Conservation (phyloP, 2,113 vertebrate genomes). For the Etia nguti region DNA sequence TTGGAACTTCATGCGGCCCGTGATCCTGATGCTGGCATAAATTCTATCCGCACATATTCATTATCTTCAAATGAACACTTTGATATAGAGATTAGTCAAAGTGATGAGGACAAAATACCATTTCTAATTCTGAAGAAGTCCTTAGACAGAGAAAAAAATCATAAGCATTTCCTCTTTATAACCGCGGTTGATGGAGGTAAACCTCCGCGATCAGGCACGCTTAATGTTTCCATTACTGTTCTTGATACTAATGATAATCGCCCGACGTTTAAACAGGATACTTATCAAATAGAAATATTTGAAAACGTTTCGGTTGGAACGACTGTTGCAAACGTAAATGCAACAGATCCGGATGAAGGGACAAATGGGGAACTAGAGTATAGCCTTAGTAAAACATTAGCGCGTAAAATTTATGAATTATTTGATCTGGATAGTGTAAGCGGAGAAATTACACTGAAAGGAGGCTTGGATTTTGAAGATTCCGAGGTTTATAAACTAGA, state of each 20-base stretch:
- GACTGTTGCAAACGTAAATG: not conserved
- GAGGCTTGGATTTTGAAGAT: slow-evolving; percentile 38
- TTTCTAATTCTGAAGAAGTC: slow-evolving; percentile 61
- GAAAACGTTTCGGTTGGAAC: slow-evolving; percentile 42
- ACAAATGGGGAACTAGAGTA: slow-evolving; percentile 35
- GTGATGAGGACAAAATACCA: slow-evolving; percentile 53
- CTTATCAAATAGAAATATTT: slow-evolving; percentile 33
- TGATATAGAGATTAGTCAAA: slow-evolving; percentile 39
- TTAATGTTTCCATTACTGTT: slow-evolving; percentile 58
- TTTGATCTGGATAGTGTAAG: slow-evolving; percentile 42
- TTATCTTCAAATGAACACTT: slow-evolving; percentile 59
- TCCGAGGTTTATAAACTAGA: slow-evolving; percentile 2
- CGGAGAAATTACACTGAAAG: slow-evolving; percentile 37
- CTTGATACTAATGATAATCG: slow-evolving; percentile 67
- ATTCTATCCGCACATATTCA: slow-evolving; percentile 69
- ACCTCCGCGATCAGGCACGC: slow-evolving; percentile 32
- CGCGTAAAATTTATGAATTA: not conserved
- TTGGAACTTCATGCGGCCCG: slow-evolving; percentile 72
- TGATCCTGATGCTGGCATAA: slow-evolving; percentile 72
- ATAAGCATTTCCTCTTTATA: slow-evolving; percentile 17
- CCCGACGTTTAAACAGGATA: slow-evolving; percentile 52
- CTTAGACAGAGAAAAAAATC: slow-evolving; percentile 54
- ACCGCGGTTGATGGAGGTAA: slow-evolving; percentile 69
- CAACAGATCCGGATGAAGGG: slow-evolving; percentile 28
- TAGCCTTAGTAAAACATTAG: slow-evolving; percentile 22